Evolutionary conservation across 2,888 invertebrate species (phyloP).

Genomic region (Plagodis dolabraria): DNA sequence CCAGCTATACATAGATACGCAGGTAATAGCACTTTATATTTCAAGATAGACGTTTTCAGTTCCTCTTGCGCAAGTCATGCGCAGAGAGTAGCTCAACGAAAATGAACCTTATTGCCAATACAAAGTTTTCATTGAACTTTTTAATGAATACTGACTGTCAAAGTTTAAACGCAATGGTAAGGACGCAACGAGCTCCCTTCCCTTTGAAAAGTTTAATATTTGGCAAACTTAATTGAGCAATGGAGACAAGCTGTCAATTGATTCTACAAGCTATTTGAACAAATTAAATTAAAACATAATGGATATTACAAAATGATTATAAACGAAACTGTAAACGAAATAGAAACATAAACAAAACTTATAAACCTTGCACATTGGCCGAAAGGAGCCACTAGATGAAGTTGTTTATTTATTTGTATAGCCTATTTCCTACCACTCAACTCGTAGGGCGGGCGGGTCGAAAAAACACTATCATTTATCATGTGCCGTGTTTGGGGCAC

Average conservation of each 20-base stretch:
- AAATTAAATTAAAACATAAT: background rate
- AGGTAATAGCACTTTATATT: constrained; percentile 34
- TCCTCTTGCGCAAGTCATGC: constrained; percentile 77
- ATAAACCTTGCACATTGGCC: constrained; percentile 39
- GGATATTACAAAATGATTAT: background rate
- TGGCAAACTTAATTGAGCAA: constrained; percentile 12
- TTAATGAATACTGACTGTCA: constrained; percentile 45
- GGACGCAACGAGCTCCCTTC: constrained; percentile 26
- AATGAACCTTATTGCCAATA: constrained; percentile 47
- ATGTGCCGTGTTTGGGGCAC: constrained; percentile 59
- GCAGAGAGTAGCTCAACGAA: constrained; percentile 54
- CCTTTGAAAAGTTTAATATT: constrained; percentile 26
- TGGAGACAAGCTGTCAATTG: constrained; percentile 17
- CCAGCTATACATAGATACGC: constrained; percentile 35
- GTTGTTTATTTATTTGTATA: constrained; percentile 53
- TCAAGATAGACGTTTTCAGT: constrained; percentile 45
- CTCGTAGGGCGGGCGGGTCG: constrained; percentile 51
- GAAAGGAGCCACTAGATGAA: constrained; percentile 41
- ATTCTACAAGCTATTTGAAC: background rate
- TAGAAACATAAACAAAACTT: constrained; percentile 29
- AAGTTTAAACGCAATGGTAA: constrained; percentile 38
- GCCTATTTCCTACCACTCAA: constrained; percentile 59
- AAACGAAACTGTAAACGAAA: background rate
- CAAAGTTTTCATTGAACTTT: constrained; percentile 57
- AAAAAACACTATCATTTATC: constrained; percentile 67